phyloP scores from a whole-genome alignment of 2,888 invertebrate species.

The Dasypogon diadema region DNA sequence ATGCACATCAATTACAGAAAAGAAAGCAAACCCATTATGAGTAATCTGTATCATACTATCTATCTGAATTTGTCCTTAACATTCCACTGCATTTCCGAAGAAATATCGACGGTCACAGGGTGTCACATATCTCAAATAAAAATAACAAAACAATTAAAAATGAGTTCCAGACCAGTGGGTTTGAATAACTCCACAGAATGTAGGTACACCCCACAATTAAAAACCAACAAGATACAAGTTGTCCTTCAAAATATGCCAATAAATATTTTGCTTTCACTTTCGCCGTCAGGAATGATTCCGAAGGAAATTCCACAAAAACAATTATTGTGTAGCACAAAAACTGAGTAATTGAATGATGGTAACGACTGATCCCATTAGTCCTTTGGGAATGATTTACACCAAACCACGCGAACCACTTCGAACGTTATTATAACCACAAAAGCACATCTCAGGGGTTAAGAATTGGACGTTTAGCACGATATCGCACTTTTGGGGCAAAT shows the following conservation, averaged over 20 bases:
- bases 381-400: background rate
- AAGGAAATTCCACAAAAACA: background rate
- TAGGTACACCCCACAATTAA: background rate
- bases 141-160: background rate
- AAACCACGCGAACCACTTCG: background rate
- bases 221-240: background rate
- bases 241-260: background rate
- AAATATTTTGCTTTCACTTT: constrained; percentile 8
- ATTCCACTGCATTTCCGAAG: background rate
- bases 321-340: background rate
- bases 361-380: background rate
- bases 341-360: background rate
- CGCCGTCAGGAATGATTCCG: background rate
- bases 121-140: background rate
- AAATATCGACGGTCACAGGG: background rate
- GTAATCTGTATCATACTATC: too few relatives aligned
- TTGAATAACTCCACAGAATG: background rate
- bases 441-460: background rate
- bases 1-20: too few relatives aligned
- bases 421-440: background rate
- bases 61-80: too few relatives aligned
- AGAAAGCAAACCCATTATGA: too few relatives aligned
- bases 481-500: background rate
- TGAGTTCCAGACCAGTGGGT: background rate
- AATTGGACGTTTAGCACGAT: background rate